These are phyloP conservation scores for Sphyrna mokarran DNA, from an alignment of 2,113 vertebrate species.

Conservation along the genomic window DNA sequence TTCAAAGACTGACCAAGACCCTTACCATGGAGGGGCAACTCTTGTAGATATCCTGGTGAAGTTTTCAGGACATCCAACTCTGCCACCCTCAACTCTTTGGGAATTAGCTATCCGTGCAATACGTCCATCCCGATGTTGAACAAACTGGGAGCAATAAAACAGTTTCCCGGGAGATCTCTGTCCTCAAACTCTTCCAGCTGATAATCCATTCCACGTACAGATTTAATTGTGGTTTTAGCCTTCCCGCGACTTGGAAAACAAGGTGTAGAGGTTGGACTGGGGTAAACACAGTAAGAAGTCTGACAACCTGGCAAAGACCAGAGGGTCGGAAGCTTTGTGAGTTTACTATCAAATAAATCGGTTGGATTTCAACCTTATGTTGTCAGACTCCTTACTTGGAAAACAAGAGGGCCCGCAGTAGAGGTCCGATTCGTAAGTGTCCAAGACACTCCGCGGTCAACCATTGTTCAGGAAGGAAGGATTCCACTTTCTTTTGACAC, in stretches of 20 bases:
- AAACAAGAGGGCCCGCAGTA: background rate
- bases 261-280: too few species aligned
- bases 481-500: background rate
- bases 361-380: too few species aligned
- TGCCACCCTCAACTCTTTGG: background rate
- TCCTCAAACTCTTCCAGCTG: background rate
- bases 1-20: constrained; percentile 64
- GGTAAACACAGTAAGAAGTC: too few species aligned
- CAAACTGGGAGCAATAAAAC: background rate
- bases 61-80: background rate
- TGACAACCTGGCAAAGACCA: too few species aligned
- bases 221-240: background rate
- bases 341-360: too few species aligned
- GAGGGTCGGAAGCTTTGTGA: too few species aligned
- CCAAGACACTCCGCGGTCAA: background rate
- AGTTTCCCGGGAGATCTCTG: background rate
- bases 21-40: background rate
- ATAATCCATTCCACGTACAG: background rate
- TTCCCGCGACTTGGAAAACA: background rate
- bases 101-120: background rate
- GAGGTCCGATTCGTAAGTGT: background rate
- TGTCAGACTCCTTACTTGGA: too few species aligned
- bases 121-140: background rate
- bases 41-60: background rate
- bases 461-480: background rate